Evolutionary conservation across 2,113 vertebrate species (phyloP).

Genomic region (Eulemur macaco): DNA sequence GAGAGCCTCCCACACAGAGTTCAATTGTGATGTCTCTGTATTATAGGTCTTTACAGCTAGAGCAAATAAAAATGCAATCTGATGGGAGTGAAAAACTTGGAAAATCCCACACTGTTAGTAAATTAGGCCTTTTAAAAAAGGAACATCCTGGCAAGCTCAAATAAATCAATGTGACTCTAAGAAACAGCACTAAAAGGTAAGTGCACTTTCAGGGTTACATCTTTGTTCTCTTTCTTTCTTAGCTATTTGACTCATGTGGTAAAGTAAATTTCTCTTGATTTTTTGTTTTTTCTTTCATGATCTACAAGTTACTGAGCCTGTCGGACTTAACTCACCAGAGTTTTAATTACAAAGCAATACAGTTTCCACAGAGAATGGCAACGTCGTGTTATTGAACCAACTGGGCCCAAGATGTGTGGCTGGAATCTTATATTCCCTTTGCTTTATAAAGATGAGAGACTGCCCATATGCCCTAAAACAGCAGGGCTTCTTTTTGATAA

Average conservation of each 20-base stretch:
- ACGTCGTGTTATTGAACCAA: not conserved
- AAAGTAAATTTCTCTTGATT: constrained; percentile 63
- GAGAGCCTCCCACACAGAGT: constrained; percentile 51
- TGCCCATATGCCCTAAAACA: constrained; percentile 55
- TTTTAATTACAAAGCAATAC: constrained; percentile 71
- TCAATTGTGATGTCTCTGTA: constrained; percentile 47
- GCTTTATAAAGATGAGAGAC: constrained; percentile 32
- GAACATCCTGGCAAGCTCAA: constrained; percentile 55
- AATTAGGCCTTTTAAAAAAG: constrained; percentile 73
- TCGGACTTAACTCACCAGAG: constrained; percentile 53
- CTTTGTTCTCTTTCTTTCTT: constrained; percentile 53
- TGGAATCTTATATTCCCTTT: constrained; percentile 22
- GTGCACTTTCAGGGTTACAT: not conserved
- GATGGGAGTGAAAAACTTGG: constrained; percentile 68
- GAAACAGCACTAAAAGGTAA: constrained; percentile 61
- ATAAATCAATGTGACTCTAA: constrained; percentile 56
- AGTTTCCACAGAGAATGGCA: not conserved
- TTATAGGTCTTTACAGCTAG: constrained; percentile 64
- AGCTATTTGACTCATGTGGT: constrained; percentile 62
- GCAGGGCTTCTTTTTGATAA: constrained; percentile 50
- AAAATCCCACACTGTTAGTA: constrained; percentile 77
- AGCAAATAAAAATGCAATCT: constrained; percentile 73
- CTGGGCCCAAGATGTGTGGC: not conserved
- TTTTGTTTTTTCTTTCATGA: constrained; percentile 57
- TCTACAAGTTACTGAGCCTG: constrained; percentile 49